A percentile compares a stretch with the other conserved stretches of the same genome.
phyloP scores from a whole-genome alignment of 2,797 vertebrate genomes.

The Hylomyscus alleni region DNA sequence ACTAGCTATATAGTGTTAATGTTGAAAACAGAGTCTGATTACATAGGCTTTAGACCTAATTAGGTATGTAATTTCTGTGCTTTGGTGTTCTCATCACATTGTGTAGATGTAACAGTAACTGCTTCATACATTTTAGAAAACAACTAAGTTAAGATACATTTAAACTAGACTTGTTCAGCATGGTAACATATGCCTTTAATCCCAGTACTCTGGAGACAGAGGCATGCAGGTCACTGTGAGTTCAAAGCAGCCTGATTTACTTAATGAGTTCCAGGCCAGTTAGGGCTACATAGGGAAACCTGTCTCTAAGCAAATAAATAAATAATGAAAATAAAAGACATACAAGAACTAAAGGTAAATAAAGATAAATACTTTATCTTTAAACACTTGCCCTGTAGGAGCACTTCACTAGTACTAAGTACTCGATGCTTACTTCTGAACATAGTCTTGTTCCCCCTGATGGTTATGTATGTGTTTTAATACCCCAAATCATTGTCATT shows the following conservation, averaged over 20 bases:
- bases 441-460: neutral
- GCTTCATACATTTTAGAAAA: conserved; percentile 23
- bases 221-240: neutral
- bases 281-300: neutral
- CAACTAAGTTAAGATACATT: neutral
- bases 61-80: conserved; percentile 27
- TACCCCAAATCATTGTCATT: conserved; percentile 78
- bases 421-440: conserved; percentile 19
- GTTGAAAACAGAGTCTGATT: conserved; percentile 38
- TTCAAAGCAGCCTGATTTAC: neutral
- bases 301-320: neutral
- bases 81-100: conserved; percentile 6
- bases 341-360: neutral
- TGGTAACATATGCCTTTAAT: neutral
- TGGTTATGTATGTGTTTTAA: conserved; percentile 57
- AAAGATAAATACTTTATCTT: neutral
- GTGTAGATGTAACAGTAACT: neutral
- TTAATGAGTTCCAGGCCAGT: neutral
- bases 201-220: neutral
- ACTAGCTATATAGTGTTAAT: neutral
- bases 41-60: conserved; percentile 4
- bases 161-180: neutral
- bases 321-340: neutral
- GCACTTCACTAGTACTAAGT: neutral
- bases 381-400: neutral